phyloP scores from a whole-genome alignment of 2,888 invertebrate species.

The Cancer borealis region DNA sequence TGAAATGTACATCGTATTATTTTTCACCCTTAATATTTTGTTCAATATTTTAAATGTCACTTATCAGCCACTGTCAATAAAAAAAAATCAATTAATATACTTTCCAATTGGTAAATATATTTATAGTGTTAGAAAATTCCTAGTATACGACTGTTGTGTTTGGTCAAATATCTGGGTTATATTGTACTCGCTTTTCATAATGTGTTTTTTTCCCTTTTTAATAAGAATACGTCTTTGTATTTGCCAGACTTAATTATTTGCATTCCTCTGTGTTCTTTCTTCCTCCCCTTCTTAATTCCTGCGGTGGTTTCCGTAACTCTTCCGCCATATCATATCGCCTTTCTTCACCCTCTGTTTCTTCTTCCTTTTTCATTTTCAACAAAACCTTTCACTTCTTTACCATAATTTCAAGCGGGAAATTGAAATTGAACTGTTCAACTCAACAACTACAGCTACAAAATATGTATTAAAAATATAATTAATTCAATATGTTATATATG shows the following conservation, averaged over 20 bases:
- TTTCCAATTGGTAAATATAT: no score
- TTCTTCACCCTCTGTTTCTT: background rate
- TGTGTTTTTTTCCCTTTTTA: background rate
- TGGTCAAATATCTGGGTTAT: background rate
- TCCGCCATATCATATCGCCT: background rate
- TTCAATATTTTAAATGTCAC: background rate
- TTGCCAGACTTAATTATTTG: background rate
- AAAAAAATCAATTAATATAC: no score
- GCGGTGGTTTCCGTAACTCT: background rate
- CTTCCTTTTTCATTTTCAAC: background rate
- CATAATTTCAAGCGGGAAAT: background rate
- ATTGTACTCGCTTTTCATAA: background rate
- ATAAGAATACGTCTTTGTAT: background rate
- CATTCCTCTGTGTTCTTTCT: slow-evolving; percentile 9
- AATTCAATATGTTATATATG: background rate
- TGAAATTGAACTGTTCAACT: background rate
- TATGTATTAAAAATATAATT: background rate
- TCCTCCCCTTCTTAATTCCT: slow-evolving; percentile 22
- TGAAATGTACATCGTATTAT: no score
- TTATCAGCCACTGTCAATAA: background rate
- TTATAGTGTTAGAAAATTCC: no score
- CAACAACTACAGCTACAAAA: background rate
- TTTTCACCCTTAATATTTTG: no score
- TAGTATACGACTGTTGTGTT: background rate
- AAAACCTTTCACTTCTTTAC: background rate